Evolutionary conservation across 2,888 invertebrate genomes (phyloP).

Genomic region (Lochmaea crataegi): DNA sequence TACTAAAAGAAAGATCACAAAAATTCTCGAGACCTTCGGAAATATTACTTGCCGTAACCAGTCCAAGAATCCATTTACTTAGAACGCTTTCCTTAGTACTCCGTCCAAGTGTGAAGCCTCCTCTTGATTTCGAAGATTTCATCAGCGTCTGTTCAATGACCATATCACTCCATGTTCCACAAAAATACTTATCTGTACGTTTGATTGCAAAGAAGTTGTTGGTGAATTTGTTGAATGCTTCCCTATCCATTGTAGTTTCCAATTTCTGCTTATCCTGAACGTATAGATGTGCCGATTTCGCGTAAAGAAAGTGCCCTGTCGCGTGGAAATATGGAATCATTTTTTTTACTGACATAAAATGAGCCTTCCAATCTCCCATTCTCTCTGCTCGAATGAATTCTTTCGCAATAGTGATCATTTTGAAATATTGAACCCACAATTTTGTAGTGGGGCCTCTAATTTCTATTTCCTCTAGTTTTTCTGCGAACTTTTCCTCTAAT

Average conservation of each 20-base stretch:
- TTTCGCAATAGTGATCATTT: background rate
- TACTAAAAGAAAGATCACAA: background rate
- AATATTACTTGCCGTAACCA: background rate
- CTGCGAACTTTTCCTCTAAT: too few species aligned
- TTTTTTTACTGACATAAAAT: background rate
- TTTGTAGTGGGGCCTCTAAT: too few species aligned
- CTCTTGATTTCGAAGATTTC: constrained; percentile 4
- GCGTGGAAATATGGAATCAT: background rate
- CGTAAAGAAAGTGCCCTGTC: too few species aligned
- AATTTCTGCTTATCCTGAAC: background rate
- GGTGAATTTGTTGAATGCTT: background rate
- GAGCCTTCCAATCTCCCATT: background rate
- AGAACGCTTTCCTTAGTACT: background rate
- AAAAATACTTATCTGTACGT: background rate
- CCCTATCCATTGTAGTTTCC: background rate
- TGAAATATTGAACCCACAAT: background rate
- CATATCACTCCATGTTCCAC: constrained; percentile 8
- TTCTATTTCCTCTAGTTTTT: too few species aligned
- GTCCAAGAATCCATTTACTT: background rate
- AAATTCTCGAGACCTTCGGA: background rate
- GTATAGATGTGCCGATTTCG: background rate
- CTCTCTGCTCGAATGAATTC: constrained; percentile 1
- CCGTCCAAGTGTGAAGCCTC: background rate
- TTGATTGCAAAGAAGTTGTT: background rate
- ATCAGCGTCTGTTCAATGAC: background rate